Evolutionary conservation across 2,888 invertebrate species (phyloP), one percentile per base, ranked within the genome.

Genomic region (Eupithecia inturbata): DNA sequence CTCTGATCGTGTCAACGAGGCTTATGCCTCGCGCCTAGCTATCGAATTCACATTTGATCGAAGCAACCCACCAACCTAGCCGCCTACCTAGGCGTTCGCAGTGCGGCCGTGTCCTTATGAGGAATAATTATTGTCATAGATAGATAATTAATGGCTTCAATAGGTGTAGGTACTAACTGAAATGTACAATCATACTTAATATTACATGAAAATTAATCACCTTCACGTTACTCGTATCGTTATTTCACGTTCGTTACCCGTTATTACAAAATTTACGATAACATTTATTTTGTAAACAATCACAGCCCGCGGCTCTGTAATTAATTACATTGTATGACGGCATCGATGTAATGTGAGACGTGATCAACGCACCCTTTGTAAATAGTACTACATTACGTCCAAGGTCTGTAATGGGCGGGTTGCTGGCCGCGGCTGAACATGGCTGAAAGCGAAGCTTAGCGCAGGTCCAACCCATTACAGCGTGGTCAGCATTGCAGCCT

Each of bases 211-310:
- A 49, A 53, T 53, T 53, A 22, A 57, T 22, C 14, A 14, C 12
- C 5, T 26, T 57, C 26, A 57, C 26, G 57, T 57, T 26, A 26
- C 9, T 57, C 26, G 26, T 26, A 26, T 12, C 57, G 57, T 57
- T 57, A 57, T 22, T 22, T n/a, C 26, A 26, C 26, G 57, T 57
- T 26, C 57, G 57, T 57, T 57, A 26, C 57, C 10, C 26, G 57
- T 57, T 57, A 26, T 57, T 62, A 62, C 63, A 12, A 36, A 64
- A 64, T 64, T 36, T n/a, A 33, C 22, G 66, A 66, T 39, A 66
- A 39, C 36, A 22, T 66, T 41, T 66, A 36, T 16, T 39, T 66
- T 66, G 66, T 66, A 66, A 66, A 39, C 66, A 66, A 39, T 66
- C 39, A 66, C 36, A 41, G 39, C 66, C 16, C 1, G n/a, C 2